Percentiles rank a stretch among this genome's conserved stretches.
Evolutionary conservation across 2,888 invertebrate species (phyloP).

Genomic region (Sericinus montela): DNA sequence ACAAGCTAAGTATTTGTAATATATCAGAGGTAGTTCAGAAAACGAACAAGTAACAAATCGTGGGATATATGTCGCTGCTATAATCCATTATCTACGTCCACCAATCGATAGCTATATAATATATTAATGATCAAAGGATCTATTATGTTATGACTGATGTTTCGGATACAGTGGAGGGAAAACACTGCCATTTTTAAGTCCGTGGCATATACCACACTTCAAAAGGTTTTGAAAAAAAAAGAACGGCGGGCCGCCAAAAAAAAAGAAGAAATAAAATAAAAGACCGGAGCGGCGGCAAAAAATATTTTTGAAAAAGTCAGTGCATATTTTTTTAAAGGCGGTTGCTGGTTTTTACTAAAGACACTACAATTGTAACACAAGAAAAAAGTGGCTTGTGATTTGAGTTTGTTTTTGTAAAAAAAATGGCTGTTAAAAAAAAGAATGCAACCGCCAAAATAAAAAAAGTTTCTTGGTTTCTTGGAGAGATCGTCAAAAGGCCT

Average conservation of each 20-base stretch:
- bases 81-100: no score
- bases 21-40: no score
- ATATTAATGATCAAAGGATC: no score
- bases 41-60: no score
- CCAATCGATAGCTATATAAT: no score
- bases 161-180: no score
- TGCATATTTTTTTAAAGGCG: conserved; percentile 53
- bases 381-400: conserved; percentile 65
- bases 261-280: conserved; percentile 33
- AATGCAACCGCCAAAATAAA: conserved; percentile 59
- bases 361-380: conserved; percentile 54
- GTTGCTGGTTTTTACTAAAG: conserved; percentile 36
- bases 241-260: conserved; percentile 27
- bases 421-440: conserved; percentile 46
- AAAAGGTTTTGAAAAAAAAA: conserved; percentile 19
- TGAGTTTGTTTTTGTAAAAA: conserved; percentile 47
- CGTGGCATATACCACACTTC: no score
- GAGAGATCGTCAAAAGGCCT: conserved; percentile 27
- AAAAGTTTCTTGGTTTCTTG: conserved; percentile 45
- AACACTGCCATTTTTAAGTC: no score
- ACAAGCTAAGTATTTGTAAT: no score
- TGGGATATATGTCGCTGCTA: no score
- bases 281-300: conserved; percentile 39
- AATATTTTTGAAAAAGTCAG: conserved; percentile 68
- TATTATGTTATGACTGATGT: no score